Conservation (phyloP, 2,888 invertebrate species). For the Thymelicus sylvestris region DNA sequence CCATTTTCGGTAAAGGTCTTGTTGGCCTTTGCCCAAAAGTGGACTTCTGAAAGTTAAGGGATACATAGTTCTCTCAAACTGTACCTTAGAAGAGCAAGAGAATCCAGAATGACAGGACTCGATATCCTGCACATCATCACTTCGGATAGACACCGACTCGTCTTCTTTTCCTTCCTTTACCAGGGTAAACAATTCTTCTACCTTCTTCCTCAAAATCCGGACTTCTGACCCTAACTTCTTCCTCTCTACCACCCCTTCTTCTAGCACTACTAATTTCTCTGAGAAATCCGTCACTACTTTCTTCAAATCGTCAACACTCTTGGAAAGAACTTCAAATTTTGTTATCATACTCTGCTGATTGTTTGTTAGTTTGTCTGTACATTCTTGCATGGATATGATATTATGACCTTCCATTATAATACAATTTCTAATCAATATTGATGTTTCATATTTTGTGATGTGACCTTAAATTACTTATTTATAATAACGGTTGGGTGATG, state of each 20-base stretch:
- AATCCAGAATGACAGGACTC: slow-evolving; percentile 74
- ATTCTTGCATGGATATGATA: slow-evolving; percentile 52
- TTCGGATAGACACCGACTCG: slow-evolving; percentile 49
- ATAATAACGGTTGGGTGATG: slow-evolving; percentile 4
- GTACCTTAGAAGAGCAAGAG: slow-evolving; percentile 74
- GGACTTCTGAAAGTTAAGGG: background rate
- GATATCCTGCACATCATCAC: slow-evolving; percentile 61
- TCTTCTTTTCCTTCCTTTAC: slow-evolving; percentile 75
- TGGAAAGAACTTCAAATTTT: slow-evolving; percentile 64
- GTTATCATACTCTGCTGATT: slow-evolving; percentile 57
- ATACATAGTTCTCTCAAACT: background rate
- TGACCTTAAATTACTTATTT: background rate
- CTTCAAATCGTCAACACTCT: slow-evolving; percentile 64
- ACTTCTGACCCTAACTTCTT: slow-evolving; percentile 61
- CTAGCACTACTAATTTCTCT: slow-evolving; percentile 61
- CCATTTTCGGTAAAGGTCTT: too few relatives aligned
- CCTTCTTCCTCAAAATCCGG: slow-evolving; percentile 59
- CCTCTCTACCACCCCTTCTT: slow-evolving; percentile 59
- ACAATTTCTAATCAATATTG: slow-evolving; percentile 7
- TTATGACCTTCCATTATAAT: slow-evolving; percentile 49
- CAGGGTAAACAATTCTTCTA: slow-evolving; percentile 68
- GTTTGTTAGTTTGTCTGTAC: slow-evolving; percentile 61
- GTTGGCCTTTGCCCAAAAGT: too few relatives aligned
- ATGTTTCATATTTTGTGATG: slow-evolving; percentile 21
- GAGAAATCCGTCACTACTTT: slow-evolving; percentile 56